Conservation (phyloP, 1,140 invertebrate species). For the Cherax destructor region DNA sequence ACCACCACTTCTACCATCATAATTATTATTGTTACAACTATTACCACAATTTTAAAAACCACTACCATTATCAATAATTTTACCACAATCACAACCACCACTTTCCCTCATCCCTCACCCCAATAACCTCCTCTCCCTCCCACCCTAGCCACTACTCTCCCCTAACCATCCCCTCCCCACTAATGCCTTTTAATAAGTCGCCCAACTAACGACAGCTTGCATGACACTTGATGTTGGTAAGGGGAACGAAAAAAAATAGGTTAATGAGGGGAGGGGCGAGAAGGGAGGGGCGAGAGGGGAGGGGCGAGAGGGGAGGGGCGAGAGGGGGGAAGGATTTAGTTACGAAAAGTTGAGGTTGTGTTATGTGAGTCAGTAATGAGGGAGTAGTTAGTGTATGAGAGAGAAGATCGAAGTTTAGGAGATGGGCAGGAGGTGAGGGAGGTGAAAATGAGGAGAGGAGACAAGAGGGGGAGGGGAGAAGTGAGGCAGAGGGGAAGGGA, state of each 20-base stretch:
- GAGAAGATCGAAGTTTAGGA: not conserved
- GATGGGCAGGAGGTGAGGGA: no score
- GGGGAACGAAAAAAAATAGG: not conserved
- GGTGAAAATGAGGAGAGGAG: no score
- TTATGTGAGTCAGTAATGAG: not conserved
- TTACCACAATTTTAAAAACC: no score
- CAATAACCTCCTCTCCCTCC: not conserved
- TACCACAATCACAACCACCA: not conserved
- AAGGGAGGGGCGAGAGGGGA: no score
- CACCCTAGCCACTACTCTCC: not conserved
- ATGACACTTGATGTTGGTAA: conserved; percentile 35
- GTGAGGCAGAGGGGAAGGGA: not conserved
- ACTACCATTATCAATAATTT: not conserved
- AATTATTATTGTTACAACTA: no score
- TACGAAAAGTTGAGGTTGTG: no score
- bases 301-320: no score
- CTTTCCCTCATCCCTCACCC: not conserved
- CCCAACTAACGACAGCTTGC: conserved; percentile 31
- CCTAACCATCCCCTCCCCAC: not conserved
- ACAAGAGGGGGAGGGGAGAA: not conserved
- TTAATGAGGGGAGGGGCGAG: no score
- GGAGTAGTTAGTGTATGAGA: not conserved
- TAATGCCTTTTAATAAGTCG: conserved; percentile 22
- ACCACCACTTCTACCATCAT: no score
- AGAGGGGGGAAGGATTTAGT: no score